A percentile compares a stretch with the other conserved stretches of the same genome.
Conservation (phyloP, 2,797 vertebrate genomes). For the Monodelphis domestica region DNA sequence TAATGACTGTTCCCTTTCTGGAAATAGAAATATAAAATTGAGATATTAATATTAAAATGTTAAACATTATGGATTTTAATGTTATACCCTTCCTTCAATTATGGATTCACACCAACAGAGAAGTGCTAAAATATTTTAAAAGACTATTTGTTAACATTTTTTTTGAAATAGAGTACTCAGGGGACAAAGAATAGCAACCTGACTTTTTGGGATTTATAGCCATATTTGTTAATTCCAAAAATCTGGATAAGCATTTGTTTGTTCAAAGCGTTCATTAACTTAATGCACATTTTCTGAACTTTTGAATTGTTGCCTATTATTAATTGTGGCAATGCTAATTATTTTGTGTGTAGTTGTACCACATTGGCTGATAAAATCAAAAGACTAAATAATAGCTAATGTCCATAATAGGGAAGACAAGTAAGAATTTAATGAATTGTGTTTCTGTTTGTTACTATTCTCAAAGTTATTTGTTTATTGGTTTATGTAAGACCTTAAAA, state of each 20-base stretch:
- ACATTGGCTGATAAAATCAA: conserved; percentile 9
- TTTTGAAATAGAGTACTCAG: neutral
- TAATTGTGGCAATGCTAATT: neutral
- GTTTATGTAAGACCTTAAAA: neutral
- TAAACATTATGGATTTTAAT: neutral
- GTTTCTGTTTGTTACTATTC: neutral
- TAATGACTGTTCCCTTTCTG: neutral
- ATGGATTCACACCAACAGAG: conserved; percentile 10
- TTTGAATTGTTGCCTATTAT: neutral
- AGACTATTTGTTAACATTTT: neutral
- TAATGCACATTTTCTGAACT: neutral
- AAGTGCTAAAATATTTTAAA: conserved; percentile 29
- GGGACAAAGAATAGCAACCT: neutral
- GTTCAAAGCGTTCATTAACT: neutral
- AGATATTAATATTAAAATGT: neutral
- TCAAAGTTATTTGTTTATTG: conserved; percentile 1
- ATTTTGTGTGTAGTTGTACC: neutral
- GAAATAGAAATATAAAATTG: neutral
- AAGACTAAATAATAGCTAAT: neutral
- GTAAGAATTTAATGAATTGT: neutral
- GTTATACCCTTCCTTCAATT: neutral
- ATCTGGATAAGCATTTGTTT: conserved; percentile 2
- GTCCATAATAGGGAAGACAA: conserved; percentile 7
- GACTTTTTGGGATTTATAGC: neutral
- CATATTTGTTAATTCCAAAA: neutral